These are phyloP conservation scores for Trilocha varians DNA, from an alignment of 2,888 invertebrate genomes.

Conservation along the genomic window DNA sequence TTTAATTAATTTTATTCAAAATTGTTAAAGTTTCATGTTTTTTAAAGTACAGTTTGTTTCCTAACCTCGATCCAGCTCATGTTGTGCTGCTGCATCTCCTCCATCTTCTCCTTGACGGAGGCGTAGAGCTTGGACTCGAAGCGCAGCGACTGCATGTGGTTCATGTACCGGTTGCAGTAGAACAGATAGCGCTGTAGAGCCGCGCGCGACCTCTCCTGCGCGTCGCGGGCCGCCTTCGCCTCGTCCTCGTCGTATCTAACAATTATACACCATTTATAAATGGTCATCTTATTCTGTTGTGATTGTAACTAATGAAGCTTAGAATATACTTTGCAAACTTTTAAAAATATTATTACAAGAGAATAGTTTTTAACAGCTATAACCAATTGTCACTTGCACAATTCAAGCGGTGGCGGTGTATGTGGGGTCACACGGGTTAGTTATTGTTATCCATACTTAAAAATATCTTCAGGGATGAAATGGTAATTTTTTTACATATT, in stretches of 20 bases:
- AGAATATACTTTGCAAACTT: too few relatives aligned
- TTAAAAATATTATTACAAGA: too few relatives aligned
- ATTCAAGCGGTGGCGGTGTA: too few relatives aligned
- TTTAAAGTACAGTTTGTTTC: not conserved
- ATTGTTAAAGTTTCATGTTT: not conserved
- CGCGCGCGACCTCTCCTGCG: conserved; percentile 94
- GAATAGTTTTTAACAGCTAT: too few relatives aligned
- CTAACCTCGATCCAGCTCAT: conserved; percentile 99
- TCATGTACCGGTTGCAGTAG: conserved; percentile 99
- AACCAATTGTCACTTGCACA: too few relatives aligned
- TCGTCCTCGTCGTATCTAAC: conserved; percentile 92
- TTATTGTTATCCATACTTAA: too few relatives aligned
- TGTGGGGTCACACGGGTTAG: too few relatives aligned
- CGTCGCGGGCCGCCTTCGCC: conserved; percentile 95
- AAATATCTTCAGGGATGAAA: too few relatives aligned
- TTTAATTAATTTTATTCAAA: not conserved
- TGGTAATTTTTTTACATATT: too few relatives aligned
- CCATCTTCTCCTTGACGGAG: conserved; percentile 97
- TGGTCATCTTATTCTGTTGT: too few relatives aligned
- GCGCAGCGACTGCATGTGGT: conserved; percentile 98
- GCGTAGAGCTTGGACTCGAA: conserved; percentile 98
- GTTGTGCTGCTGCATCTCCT: conserved; percentile 99
- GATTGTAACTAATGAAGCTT: too few relatives aligned
- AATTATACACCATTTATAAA: not conserved
- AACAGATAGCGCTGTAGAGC: conserved; percentile 97